Evolutionary conservation across 2,888 invertebrate genomes (phyloP).

Genomic region (Helicoverpa assulta): DNA sequence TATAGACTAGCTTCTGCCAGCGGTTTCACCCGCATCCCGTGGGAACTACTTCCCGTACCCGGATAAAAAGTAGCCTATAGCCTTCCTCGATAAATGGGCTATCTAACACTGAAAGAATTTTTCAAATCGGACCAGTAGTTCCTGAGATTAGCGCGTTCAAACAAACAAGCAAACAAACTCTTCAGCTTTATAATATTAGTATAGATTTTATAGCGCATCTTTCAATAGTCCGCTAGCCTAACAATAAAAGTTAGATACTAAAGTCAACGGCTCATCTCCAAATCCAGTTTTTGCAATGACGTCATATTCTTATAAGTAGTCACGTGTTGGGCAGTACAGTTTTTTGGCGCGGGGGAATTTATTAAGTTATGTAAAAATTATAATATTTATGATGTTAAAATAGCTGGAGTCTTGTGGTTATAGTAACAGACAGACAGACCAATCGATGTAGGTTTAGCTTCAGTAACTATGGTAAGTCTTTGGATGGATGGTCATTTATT

Average conservation of each 20-base stretch:
- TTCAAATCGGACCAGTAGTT: too few species aligned
- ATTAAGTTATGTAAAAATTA: not conserved
- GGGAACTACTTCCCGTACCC: too few species aligned
- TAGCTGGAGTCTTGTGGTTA: constrained; percentile 3
- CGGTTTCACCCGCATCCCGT: too few species aligned
- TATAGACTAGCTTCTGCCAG: too few species aligned
- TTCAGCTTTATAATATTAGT: too few species aligned
- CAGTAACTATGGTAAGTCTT: too few species aligned
- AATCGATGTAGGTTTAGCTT: not conserved
- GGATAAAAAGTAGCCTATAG: too few species aligned
- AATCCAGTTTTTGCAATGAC: constrained; percentile 33
- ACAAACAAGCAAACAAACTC: too few species aligned
- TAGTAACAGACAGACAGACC: not conserved
- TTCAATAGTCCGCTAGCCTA: not conserved
- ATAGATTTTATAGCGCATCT: not conserved
- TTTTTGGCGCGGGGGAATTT: constrained; percentile 31
- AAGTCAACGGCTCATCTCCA: constrained; percentile 3
- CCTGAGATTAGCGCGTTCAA: too few species aligned
- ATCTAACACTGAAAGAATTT: too few species aligned
- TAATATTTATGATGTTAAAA: not conserved
- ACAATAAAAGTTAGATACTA: not conserved
- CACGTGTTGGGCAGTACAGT: constrained; percentile 10
- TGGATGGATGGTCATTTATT: too few species aligned
- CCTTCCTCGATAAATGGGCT: too few species aligned
- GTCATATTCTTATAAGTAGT: constrained; percentile 6